phyloP scores from a whole-genome alignment of 2,888 invertebrate genomes.

The Therioaphis trifolii region DNA sequence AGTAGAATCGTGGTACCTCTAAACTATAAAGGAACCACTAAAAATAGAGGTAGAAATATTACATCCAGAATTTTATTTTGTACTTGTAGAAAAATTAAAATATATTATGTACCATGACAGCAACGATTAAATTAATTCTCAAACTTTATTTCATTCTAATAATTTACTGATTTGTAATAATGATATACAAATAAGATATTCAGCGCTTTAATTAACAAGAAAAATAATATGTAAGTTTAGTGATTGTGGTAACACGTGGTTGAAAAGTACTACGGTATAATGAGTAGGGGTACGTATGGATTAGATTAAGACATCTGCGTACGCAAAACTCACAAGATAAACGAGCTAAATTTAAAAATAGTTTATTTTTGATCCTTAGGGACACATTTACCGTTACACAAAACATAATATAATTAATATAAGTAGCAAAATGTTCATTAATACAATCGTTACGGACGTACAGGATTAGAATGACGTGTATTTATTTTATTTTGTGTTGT shows the following conservation, averaged over 20 bases:
- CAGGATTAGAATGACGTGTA: not conserved
- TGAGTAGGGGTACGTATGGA: not conserved
- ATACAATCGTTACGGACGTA: slow-evolving; percentile 3
- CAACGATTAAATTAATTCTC: no score
- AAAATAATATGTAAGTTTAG: not conserved
- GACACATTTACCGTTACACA: not conserved
- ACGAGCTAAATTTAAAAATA: slow-evolving; percentile 29
- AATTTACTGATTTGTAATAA: no score
- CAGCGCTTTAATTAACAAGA: not conserved
- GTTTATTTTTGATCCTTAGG: not conserved
- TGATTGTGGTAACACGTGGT: not conserved
- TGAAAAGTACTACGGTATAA: not conserved
- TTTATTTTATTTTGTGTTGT: not conserved
- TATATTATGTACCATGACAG: no score
- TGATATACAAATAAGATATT: no score
- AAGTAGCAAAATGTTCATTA: slow-evolving; percentile 1
- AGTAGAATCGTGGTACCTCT: no score
- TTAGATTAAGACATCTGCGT: no score
- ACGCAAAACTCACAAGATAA: not conserved
- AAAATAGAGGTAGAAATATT: no score
- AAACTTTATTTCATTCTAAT: no score
- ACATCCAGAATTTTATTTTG: no score
- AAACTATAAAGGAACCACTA: no score
- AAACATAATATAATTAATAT: not conserved
- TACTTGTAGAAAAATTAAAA: no score